Base-by-base conservation (phyloP, 2,113 vertebrate genomes). In the Willisornis vidua region DNA sequence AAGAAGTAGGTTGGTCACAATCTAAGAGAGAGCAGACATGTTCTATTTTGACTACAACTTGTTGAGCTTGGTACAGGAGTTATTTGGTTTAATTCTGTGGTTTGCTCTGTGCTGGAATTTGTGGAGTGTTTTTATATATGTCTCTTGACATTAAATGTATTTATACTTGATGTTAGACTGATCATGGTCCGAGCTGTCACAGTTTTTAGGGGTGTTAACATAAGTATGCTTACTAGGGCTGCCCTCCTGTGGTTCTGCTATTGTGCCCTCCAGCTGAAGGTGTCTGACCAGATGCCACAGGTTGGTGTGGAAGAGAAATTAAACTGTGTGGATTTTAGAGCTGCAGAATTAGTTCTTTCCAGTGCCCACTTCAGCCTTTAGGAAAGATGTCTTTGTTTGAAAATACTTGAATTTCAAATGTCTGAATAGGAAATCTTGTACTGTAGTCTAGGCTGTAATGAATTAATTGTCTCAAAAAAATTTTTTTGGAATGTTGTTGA, bases 401-500 rank as follows among this genome's bases (percentile, higher is more conserved):
- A 57, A 78, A 68, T 72, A 33, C 7, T 87, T 83, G 7, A 16
- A 45, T 59, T 91, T 78, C 52, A 39, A 39, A n/a, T 72, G 26
- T 54, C 22, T 82, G 5, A 61, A 12, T 68, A 61, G 75, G 31
- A 93, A 57, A 75, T 43, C 61, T 41, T 41, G 26, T 41, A 35
- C 31, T 48, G 28, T 66, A 35, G 23, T 48, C 26, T 61, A 66
- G 39, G 54, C n/a, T 2, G 2, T 73, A 73, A 85, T 58, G 3
- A 78, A 65, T 73, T 65, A 23, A 51, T 81, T 46, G 25, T 55
- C 45, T 75, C 31, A 12, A 24, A 87, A 73, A 31, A 7, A 1
- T 0, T 13, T 7, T 31, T 35, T 54, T 25, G 0, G 1, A 82
- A 43, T 57, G 16, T 49, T 5, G 1, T 65, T 71, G 12, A 68